Evolutionary conservation across 2,113 vertebrate genomes (phyloP).

Genomic region (Pomatorhinus ruficollis): DNA sequence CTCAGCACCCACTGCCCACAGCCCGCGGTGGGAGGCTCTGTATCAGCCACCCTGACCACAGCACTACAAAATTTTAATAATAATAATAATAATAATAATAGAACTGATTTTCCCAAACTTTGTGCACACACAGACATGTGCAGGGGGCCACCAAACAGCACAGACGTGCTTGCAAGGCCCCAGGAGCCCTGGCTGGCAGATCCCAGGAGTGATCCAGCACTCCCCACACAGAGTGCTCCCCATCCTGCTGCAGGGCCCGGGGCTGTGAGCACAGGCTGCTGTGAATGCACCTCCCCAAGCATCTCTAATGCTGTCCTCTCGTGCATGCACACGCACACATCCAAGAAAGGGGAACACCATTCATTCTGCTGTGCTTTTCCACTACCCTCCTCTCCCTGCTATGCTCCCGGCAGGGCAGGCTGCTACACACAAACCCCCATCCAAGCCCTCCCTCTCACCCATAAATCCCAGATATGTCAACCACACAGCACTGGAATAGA

Average conservation of each 20-base stretch:
- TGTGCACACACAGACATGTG: not conserved
- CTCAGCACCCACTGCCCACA: too few species aligned
- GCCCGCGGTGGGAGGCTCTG: too few species aligned
- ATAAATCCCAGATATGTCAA: not conserved
- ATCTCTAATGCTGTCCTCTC: not conserved
- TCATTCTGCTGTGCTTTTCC: not conserved
- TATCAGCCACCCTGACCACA: too few species aligned
- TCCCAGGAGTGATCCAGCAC: fast-evolving
- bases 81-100: not conserved
- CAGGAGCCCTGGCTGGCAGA: not conserved
- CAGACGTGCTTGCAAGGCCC: not conserved
- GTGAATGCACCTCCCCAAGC: not conserved
- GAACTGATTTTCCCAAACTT: not conserved
- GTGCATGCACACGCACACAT: fast-evolving
- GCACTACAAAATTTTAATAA: too few species aligned
- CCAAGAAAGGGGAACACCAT: not conserved
- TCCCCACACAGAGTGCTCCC: fast-evolving
- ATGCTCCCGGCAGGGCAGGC: not conserved
- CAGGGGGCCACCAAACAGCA: too few species aligned
- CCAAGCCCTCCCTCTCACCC: not conserved
- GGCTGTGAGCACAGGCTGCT: not conserved
- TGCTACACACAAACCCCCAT: not conserved
- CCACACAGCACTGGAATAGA: fast-evolving
- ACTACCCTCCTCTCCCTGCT: not conserved
- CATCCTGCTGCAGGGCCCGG: not conserved